Evolutionary conservation across 2,113 vertebrate species (phyloP), one percentile per base, ranked within the genome.

Genomic region (Xenopus tropicalis): DNA sequence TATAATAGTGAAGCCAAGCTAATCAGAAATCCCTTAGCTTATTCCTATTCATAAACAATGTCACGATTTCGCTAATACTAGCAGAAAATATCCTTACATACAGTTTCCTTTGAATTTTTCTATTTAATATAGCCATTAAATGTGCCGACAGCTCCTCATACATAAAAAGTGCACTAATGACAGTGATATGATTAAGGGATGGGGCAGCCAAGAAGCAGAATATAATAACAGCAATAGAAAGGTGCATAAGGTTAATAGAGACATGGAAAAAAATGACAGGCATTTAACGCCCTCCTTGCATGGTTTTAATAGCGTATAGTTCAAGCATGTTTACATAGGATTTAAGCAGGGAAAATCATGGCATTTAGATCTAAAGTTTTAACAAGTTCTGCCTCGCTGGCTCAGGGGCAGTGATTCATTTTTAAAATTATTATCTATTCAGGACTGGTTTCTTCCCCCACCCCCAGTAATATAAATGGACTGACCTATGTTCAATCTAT

Each of bases 401-500:
- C 52, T 54, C n/a, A 4, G 19, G 7, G 16, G 52, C 16, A n/a
- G 19, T 1, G 52, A n/a, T 9, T 4, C 52, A 8, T 48, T 54
- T n/a, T n/a, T 54, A 12, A 54, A 54, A 54, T n/a, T n/a, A 54
- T 52, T 14, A 52, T 52, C 14, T 52, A 4, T n/a, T n/a, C n/a
- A 19, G 52, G 4, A 17, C 19, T 54, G 3, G 52, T 10, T 54
- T 10, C 17, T 19, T 20, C 14, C 19, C 3, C 19, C 52, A 14
- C 17, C 3, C 19, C 14, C 13, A 2, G 1, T 54, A 48, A 11
- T 11, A 48, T 54, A 54, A 54, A 54, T 54, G 19, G 16, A 14
- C n/a, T 24, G 42, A 24, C 51, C 13, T 9, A 42, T 10, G 43
- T 62, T 51, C 69, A 68, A 74, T 74, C 72, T 74, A 74, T 69